phyloP scores from a whole-genome alignment of 2,888 invertebrate species.

The Myopa tessellatipennis region DNA sequence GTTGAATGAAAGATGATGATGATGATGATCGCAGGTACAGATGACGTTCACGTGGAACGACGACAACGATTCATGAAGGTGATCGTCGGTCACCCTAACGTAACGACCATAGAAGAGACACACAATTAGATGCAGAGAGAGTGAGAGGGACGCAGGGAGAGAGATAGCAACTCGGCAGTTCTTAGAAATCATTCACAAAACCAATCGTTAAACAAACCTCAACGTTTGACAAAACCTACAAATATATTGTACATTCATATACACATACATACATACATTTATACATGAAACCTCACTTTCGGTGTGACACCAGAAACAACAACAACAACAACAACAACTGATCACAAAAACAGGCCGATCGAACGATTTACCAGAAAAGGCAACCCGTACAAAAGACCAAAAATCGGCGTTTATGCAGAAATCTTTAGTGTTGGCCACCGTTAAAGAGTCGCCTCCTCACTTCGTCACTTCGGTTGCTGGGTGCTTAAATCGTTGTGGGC shows the following conservation, averaged over 20 bases:
- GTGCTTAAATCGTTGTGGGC: too few relatives aligned
- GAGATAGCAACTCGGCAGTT: constrained; percentile 30
- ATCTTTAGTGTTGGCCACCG: not conserved
- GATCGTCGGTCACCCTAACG: not conserved
- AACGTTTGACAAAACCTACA: constrained; percentile 39
- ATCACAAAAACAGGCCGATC: not conserved
- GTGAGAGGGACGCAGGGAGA: not conserved
- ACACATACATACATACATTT: constrained; percentile 7
- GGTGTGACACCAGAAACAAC: not conserved
- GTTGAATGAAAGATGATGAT: too few relatives aligned
- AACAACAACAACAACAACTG: constrained; percentile 13
- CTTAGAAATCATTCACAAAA: constrained; percentile 41
- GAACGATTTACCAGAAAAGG: not conserved
- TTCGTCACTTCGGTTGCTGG: not conserved
- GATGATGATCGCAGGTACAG: too few relatives aligned
- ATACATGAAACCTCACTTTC: not conserved
- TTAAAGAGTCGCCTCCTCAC: not conserved
- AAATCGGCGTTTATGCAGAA: not conserved
- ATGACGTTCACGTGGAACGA: not conserved
- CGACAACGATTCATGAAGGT: not conserved
- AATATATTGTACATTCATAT: constrained; percentile 40
- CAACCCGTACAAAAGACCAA: not conserved
- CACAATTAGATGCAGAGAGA: not conserved
- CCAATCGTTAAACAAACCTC: constrained; percentile 26
- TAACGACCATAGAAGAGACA: not conserved